Conservation (phyloP, 2,888 invertebrate species). For the Drosophila incognita region DNA sequence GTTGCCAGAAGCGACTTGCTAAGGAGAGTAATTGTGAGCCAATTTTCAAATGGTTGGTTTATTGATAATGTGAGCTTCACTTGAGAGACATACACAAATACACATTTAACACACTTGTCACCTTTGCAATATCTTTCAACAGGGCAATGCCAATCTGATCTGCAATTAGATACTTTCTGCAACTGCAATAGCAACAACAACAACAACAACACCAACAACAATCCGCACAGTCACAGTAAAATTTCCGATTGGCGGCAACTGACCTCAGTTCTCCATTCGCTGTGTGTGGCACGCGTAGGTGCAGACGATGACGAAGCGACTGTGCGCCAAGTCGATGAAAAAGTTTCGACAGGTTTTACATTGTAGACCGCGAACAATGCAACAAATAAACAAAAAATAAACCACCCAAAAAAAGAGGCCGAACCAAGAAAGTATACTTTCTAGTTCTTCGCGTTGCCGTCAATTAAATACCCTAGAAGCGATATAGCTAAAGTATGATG, state of each 20-base stretch:
- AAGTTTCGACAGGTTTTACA: conserved; percentile 73
- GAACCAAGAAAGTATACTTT: background rate
- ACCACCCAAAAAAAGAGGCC: background rate
- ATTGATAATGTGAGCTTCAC: background rate
- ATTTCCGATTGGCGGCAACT: conserved; percentile 24
- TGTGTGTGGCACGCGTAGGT: conserved; percentile 53
- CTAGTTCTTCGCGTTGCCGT: background rate
- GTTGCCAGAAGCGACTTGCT: background rate
- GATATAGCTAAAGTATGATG: background rate
- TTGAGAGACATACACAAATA: background rate
- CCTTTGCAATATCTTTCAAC: conserved; percentile 19
- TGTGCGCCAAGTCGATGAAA: conserved; percentile 61
- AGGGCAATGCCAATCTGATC: background rate
- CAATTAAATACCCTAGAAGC: background rate
- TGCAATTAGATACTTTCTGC: background rate
- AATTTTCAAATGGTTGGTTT: background rate
- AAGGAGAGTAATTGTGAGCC: too few relatives aligned
- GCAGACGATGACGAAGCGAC: conserved; percentile 19
- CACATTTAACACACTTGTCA: background rate
- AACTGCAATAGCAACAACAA: conserved; percentile 13
- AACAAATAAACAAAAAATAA: conserved; percentile 38
- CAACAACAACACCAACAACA: conserved; percentile 10
- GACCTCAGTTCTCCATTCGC: conserved; percentile 4
- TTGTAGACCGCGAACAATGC: conserved; percentile 69
- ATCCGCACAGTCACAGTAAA: conserved; percentile 16